Percentiles rank a stretch among this genome's conserved stretches.
These are phyloP conservation scores for Nyctereutes procyonoides DNA, from an alignment of 2,113 vertebrate genomes.

Conservation along the genomic window DNA sequence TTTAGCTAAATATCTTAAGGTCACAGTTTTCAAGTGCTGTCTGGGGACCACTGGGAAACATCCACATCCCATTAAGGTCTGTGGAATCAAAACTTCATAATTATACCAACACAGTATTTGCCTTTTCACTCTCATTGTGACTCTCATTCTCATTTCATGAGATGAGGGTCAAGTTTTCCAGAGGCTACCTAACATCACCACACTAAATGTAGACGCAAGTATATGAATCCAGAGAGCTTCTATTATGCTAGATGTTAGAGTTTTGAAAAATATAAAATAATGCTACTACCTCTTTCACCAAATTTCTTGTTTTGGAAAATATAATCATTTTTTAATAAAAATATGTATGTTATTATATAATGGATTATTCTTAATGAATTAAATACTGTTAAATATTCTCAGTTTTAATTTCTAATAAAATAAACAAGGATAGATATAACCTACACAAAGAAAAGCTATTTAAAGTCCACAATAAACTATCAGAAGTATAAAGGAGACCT, in stretches of 20 bases:
- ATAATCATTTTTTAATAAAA: background rate
- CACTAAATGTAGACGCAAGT: background rate
- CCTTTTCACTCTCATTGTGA: background rate
- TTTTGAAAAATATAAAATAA: background rate
- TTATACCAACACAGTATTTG: background rate
- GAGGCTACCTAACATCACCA: background rate
- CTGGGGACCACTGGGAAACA: background rate
- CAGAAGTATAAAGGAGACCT: background rate
- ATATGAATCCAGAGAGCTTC: background rate
- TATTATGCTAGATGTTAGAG: background rate
- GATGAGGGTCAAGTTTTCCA: background rate
- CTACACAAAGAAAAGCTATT: background rate
- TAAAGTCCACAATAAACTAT: constrained; percentile 8
- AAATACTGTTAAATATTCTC: background rate
- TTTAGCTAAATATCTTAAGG: background rate
- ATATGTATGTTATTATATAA: background rate
- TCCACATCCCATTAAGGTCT: background rate
- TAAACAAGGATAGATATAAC: background rate
- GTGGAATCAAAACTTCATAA: background rate
- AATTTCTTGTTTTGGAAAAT: background rate
- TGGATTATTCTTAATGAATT: constrained; percentile 33
- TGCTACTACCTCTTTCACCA: background rate
- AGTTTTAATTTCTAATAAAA: constrained; percentile 3
- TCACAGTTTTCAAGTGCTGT: background rate
- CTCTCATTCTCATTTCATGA: background rate